Conservation (phyloP, 1,140 invertebrate genomes). For the Drosophila athabasca region DNA sequence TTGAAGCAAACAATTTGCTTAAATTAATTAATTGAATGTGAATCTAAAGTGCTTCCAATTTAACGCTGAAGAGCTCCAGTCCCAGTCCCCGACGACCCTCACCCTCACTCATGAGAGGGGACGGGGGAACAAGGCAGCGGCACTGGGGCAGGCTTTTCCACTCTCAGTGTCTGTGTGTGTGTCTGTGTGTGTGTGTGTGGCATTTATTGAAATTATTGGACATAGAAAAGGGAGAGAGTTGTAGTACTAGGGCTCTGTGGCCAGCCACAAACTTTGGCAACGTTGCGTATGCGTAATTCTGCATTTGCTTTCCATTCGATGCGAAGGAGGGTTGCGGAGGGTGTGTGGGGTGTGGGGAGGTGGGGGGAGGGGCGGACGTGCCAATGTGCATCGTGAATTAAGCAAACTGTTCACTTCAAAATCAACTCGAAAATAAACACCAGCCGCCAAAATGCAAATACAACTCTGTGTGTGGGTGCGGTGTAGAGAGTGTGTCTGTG, state of each 20-base stretch:
- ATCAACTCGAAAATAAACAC: constrained; percentile 82
- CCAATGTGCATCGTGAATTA: constrained; percentile 57
- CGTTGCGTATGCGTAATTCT: constrained; percentile 77
- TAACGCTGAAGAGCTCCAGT: constrained; percentile 60
- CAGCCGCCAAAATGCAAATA: constrained; percentile 67
- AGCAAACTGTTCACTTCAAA: constrained; percentile 83
- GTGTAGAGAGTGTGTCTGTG: neutral
- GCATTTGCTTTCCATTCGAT: constrained; percentile 57
- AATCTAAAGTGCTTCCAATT: constrained; percentile 81
- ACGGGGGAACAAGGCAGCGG: neutral
- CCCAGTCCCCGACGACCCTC: neutral
- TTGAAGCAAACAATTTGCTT: constrained; percentile 83
- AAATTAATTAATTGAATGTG: constrained; percentile 83
- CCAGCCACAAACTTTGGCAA: constrained; percentile 70
- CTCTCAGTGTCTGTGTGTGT: constrained; percentile 1
- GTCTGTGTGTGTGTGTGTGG: constrained; percentile 40
- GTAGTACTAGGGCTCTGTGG: constrained; percentile 22
- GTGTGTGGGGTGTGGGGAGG: neutral
- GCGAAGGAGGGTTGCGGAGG: too few relatives aligned
- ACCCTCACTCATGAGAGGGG: neutral
- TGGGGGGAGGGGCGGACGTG: constrained; percentile 31
- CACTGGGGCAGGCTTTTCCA: too few relatives aligned
- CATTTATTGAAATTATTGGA: constrained; percentile 75
- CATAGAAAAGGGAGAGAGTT: neutral
- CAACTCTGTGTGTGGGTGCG: neutral